Percentiles rank a stretch among this genome's conserved stretches.
Evolutionary conservation across 2,113 vertebrate species (phyloP).

Genomic region (Corynorhinus townsendii): DNA sequence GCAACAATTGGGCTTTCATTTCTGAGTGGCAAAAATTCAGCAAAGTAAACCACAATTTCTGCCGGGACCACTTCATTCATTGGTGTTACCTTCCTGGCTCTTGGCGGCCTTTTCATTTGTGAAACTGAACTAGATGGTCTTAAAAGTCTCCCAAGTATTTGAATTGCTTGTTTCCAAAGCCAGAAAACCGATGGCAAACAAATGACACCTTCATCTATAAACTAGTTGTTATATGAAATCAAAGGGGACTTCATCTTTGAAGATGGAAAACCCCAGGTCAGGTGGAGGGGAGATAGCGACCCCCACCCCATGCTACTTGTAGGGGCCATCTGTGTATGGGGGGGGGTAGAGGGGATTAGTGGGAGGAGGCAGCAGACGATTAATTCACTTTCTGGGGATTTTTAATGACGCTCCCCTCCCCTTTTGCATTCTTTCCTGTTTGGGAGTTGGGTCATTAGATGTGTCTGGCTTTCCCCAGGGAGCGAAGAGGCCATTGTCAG

Average conservation of each 20-base stretch:
- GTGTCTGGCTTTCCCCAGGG: background rate
- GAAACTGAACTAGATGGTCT: background rate
- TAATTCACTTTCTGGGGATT: constrained; percentile 18
- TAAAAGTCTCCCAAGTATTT: background rate
- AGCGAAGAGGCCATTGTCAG: background rate
- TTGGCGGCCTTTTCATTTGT: background rate
- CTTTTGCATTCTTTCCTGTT: constrained; percentile 35
- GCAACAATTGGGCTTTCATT: background rate
- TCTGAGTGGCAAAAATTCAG: background rate
- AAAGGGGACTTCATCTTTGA: constrained; percentile 16
- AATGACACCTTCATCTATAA: background rate
- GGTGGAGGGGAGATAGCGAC: background rate
- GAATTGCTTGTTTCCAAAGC: background rate
- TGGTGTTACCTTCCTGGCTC: background rate
- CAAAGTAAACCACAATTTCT: background rate
- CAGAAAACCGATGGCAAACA: background rate
- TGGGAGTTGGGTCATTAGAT: constrained; percentile 37
- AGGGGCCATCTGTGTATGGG: background rate
- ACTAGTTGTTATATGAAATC: background rate
- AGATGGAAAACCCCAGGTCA: constrained; percentile 1
- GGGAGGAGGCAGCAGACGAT: background rate
- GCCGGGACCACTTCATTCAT: background rate
- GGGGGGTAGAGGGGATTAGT: background rate
- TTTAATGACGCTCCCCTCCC: constrained; percentile 37
- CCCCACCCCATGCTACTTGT: background rate